phyloP scores from a whole-genome alignment of 2,888 invertebrate genomes.

The Luperina nickerlii region DNA sequence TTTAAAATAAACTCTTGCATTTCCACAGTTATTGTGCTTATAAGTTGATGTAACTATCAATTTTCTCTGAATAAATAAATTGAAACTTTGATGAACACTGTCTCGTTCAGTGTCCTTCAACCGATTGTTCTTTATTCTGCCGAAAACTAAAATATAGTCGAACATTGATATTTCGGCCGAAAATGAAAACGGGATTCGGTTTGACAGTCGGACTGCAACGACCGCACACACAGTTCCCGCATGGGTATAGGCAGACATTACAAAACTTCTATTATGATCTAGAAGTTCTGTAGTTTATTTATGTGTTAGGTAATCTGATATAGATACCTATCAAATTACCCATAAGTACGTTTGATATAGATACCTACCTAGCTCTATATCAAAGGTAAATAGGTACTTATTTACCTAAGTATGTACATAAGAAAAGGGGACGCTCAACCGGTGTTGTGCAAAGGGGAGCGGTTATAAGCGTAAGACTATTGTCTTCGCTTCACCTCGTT shows the following conservation, averaged over 20 bases:
- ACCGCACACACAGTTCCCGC: neutral
- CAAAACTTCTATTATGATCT: neutral
- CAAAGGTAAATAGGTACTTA: neutral
- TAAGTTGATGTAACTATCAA: neutral
- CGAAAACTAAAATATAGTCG: neutral
- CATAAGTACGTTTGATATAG: conserved; percentile 1
- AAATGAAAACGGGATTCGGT: neutral
- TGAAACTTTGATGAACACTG: neutral
- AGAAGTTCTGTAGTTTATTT: neutral
- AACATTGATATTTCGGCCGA: too few relatives aligned
- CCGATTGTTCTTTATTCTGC: neutral
- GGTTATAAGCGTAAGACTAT: conserved; percentile 70
- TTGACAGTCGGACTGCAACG: neutral
- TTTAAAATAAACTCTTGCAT: too few relatives aligned
- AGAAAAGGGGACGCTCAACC: conserved; percentile 33
- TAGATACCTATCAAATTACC: neutral
- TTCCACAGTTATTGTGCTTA: neutral
- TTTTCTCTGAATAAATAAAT: neutral
- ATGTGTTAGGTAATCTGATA: conserved; percentile 2
- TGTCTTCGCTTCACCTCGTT: conserved; percentile 79
- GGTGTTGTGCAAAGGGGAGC: conserved; percentile 59
- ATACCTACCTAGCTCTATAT: neutral
- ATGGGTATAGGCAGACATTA: neutral
- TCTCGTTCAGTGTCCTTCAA: neutral
- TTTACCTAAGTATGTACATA: conserved; percentile 1